phyloP scores from a whole-genome alignment of 2,113 vertebrate species.

The Tringa solitaria region DNA sequence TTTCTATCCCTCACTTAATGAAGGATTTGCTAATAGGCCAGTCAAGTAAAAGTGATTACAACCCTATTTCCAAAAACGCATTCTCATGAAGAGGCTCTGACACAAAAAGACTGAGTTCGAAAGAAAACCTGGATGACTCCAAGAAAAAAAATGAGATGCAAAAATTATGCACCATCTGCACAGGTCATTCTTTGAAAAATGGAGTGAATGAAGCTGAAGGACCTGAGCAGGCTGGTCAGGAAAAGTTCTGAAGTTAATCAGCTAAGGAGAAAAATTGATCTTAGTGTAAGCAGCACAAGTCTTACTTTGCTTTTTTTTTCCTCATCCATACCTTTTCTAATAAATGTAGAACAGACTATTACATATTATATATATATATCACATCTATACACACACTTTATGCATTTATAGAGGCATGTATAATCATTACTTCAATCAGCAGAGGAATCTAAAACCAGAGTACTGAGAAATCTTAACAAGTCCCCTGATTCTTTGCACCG shows the following conservation, averaged over 20 bases:
- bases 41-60: neutral
- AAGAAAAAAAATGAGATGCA: neutral
- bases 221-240: neutral
- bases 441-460: neutral
- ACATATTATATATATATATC: neutral
- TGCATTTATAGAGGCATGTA: neutral
- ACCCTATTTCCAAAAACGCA: neutral
- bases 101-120: neutral
- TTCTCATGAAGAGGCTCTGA: neutral
- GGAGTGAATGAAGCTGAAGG: neutral
- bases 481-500: neutral
- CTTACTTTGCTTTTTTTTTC: neutral
- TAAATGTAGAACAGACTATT: neutral
- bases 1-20: neutral
- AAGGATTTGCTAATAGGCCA: neutral
- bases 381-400: neutral
- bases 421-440: neutral
- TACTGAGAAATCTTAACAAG: neutral
- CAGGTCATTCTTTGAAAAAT: neutral
- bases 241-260: neutral
- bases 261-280: neutral
- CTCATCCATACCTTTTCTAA: neutral
- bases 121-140: neutral
- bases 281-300: neutral
- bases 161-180: neutral